Base-by-base conservation (phyloP, 2,797 vertebrate species). In the Hydrophis major region DNA sequence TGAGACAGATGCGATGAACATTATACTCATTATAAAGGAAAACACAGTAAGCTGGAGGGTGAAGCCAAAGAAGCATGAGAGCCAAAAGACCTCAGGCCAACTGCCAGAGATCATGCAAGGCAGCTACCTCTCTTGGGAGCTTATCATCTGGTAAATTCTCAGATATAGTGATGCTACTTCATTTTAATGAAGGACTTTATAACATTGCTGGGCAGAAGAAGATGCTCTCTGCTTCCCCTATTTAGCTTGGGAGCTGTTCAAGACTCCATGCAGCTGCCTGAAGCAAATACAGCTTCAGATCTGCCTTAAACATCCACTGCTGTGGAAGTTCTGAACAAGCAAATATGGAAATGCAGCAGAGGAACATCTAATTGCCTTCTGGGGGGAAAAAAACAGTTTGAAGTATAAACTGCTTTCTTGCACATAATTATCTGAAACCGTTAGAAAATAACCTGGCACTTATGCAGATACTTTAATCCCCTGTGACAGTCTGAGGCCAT, bases 41-140 rank as follows among this genome's bases (percentile, higher is more conserved):
- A 91, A 0, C 11, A 60, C 47, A 0, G 89, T 88, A 93, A 95
- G 0, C 16, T 93, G 83, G 25, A 59, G 25, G 2, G 4, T 93
- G 87, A 92, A 91, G 74, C 10, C 86, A 92, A 93, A 95, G 69
- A 2, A 69, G 55, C 87, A 89, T 2, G 8, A 60, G 28, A 91
- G 53, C 18, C 1, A 32, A 50, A 63, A 47, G 16, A 1, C 28
- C n/a, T 90, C 8, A 87, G 92, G 88, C 0, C 1, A 66, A 47
- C 61, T 22, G 22, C 53, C 90, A 78, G 25, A 90, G 32, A 0
- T 56, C 74, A 18, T 1, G 4, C 61, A 3, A 7, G 0, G 10
- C 1, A 53, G 74, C 69, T 57, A 2, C 92, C 53, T 59, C 56
- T 0, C 83, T 13, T 13, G 7, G 83, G 86, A 59, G 1, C 8